Base-by-base conservation (phyloP, 1,140 invertebrate genomes). In the Plutomurus gul region DNA sequence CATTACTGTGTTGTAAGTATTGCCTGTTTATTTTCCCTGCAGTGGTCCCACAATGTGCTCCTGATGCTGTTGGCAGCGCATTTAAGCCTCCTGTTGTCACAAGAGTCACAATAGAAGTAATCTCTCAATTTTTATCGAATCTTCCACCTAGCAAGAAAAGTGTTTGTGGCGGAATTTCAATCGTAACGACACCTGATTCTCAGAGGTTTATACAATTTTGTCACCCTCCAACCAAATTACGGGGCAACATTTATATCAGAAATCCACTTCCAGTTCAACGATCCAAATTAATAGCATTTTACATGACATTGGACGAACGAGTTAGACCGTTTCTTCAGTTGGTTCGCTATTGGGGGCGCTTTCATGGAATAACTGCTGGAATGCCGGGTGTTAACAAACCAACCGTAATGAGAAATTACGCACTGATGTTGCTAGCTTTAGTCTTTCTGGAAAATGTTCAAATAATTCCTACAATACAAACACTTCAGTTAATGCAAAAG, bases 271-370 rank as follows among this genome's bases (percentile, higher is more conserved):
- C 56, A n/a, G 56, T 65, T 16, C 56, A 65, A 36, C 56, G 56
- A n/a, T 65, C 56, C 13, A 65, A 76, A 71, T 4, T 82, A 37
- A 40, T 82, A n/a, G 11, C 72, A 8, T 65, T 82, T 60, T 77
- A 72, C 36, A 36, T 65, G 33, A 46, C 51, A 0, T 37, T 79
- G 4, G 77, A 79, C 65, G 47, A 73, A 3, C 46, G 77, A 43
- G 74, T 76, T 10, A n/a, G 43, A 1, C 75, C 46, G n/a, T 75
- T 82, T 6, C 30, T 82, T 22, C 30, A 74, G n/a, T 37, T 82
- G 5, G 37, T 82, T 43, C 25, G 81, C 1, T 79, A 79, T 37
- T 82, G 81, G 81, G 81, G 49, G 16, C 74, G 78, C 11, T 79
- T 76, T 65, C 60, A 82, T 36, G 13, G 73, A 6, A 40, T 82